Base-by-base conservation (phyloP, 2,797 vertebrate genomes). In the Bufotes viridis region DNA sequence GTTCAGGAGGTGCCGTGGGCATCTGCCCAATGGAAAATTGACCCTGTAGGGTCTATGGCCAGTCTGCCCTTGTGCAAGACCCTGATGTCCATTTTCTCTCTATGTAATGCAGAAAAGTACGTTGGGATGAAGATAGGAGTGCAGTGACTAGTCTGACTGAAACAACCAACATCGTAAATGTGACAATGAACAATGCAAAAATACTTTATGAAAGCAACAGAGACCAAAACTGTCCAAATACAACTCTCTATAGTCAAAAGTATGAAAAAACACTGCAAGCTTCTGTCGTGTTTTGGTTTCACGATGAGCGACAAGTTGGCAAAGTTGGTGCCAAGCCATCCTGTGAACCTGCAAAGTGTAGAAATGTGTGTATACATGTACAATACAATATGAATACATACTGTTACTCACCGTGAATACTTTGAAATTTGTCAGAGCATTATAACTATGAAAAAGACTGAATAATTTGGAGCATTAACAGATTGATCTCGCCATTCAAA, bases 371-470 rank as follows among this genome's bases (percentile, higher is more conserved):
- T 61, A 78, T 55, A 78, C 75, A 78, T 55, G 75, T 78, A 55
- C 22, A 24, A n/a, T 78, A 79, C 78, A 79, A 82, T 82, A 67
- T 65, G 60, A 42, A 82, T 51, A 34, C 61, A 49, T 49, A 82
- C 34, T 82, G 80, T 82, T 82, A 61, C 58, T 63, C 79, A 34
- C 26, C 88, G 88, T 90, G 90, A 91, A 90, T 87, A 90, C 91
- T 85, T 24, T 53, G 90, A 89, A 90, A 90, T 92, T 89, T 85
- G 85, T 81, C 82, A 87, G 88, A 11, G 61, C 87, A 91, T 88
- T 88, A 90, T 88, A 90, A 91, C 89, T 91, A 93, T 91, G 90
- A n/a, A 34, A 42, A 42, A 84, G 51, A n/a, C 20, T 26, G 57
- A 78, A 86, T 67, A 81, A 61, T 83, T 67, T 76, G 63, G 75